Conservation (phyloP, 2,797 vertebrate species). For the Leucoraja ocellata region DNA sequence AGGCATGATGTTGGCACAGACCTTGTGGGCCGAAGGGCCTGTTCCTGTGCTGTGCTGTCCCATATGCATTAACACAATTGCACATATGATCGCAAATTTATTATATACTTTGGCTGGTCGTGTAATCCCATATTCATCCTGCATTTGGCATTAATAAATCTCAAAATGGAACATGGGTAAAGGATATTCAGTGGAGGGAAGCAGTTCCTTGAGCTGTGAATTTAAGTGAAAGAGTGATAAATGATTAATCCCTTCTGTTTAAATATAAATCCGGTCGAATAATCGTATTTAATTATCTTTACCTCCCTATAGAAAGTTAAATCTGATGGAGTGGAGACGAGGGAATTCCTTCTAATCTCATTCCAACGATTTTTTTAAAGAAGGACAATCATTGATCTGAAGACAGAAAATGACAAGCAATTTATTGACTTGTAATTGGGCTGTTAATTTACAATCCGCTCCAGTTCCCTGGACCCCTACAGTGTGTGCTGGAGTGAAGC, state of each 20-base stretch:
- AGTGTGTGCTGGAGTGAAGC: background rate
- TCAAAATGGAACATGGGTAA: too few relatives aligned
- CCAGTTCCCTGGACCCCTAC: background rate
- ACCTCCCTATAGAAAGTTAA: background rate
- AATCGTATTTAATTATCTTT: background rate
- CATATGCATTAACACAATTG: background rate
- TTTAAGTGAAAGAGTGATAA: background rate
- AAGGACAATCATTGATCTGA: background rate
- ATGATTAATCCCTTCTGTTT: background rate
- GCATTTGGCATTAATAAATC: background rate
- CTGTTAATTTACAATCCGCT: background rate
- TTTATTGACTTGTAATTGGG: slow-evolving; percentile 25
- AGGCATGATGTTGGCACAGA: too few relatives aligned
- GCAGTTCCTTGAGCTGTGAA: background rate
- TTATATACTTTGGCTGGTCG: background rate
- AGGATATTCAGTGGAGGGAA: background rate
- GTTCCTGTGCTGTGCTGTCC: too few relatives aligned
- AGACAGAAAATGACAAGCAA: background rate
- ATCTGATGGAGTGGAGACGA: background rate
- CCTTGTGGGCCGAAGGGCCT: too few relatives aligned
- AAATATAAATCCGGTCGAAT: background rate
- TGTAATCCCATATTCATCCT: background rate
- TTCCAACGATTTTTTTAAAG: background rate
- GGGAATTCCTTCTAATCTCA: background rate
- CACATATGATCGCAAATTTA: background rate